Conservation (phyloP, 2,797 vertebrate genomes). For the Cynopterus sphinx region DNA sequence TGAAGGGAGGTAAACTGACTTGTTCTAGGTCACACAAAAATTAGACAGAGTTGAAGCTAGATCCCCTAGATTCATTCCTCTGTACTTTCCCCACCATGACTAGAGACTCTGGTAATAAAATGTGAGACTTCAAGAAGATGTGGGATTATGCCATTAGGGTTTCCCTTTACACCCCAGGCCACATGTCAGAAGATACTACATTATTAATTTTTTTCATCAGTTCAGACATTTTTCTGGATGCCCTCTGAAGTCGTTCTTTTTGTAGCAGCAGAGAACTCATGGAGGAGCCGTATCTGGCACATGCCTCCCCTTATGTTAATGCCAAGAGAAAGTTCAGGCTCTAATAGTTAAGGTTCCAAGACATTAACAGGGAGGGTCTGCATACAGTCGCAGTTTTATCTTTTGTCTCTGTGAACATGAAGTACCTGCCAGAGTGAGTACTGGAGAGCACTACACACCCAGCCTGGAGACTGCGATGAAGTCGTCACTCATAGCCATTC, state of each 20-base stretch:
- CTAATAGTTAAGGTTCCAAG: conserved; percentile 32
- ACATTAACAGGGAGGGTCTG: not conserved
- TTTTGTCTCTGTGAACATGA: not conserved
- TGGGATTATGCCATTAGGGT: not conserved
- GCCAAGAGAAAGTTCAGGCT: conserved; percentile 27
- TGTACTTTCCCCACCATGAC: not conserved
- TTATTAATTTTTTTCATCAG: conserved; percentile 32
- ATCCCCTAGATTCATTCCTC: not conserved
- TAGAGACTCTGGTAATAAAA: not conserved
- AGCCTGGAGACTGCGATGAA: not conserved
- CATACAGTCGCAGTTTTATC: not conserved
- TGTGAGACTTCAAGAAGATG: not conserved
- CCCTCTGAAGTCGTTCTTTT: conserved; percentile 55
- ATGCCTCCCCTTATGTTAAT: conserved; percentile 34
- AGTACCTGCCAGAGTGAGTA: not conserved
- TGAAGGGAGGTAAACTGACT: not conserved
- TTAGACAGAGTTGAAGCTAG: not conserved
- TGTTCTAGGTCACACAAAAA: not conserved
- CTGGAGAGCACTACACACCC: fast-evolving
- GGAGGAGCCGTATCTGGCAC: conserved; percentile 38
- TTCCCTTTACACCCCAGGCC: conserved; percentile 12
- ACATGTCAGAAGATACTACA: not conserved
- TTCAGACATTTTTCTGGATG: conserved; percentile 42
- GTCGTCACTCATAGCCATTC: not conserved
- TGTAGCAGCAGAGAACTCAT: conserved; percentile 25